Evolutionary conservation across 2,888 invertebrate species (phyloP).

Genomic region (Cyclophora punctaria): DNA sequence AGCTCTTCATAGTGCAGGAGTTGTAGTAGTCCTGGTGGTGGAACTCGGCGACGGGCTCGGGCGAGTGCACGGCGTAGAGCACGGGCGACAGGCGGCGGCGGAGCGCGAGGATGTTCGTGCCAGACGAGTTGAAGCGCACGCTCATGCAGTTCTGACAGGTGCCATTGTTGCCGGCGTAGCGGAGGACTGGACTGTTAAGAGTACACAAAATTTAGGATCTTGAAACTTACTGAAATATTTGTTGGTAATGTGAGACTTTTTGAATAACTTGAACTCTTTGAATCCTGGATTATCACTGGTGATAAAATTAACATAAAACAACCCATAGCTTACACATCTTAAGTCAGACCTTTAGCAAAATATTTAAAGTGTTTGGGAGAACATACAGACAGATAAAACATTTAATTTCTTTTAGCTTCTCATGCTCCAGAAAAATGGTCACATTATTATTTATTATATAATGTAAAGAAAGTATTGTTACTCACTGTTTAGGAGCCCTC

Average conservation of each 20-base stretch:
- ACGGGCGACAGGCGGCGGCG: conserved; percentile 91
- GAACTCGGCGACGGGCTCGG: conserved; percentile 87
- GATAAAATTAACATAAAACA: no score
- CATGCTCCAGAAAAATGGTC: no score
- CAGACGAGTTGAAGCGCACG: conserved; percentile 89
- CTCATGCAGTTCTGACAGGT: conserved; percentile 88
- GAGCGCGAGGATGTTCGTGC: conserved; percentile 85
- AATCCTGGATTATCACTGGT: no score
- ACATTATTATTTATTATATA: no score
- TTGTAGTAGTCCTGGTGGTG: conserved; percentile 95
- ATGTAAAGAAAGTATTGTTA: conserved; percentile 12
- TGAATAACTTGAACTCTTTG: no score
- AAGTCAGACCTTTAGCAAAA: no score
- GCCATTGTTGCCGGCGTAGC: conserved; percentile 79
- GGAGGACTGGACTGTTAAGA: conserved; percentile 77
- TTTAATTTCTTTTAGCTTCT: no score
- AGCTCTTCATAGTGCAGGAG: conserved; percentile 98
- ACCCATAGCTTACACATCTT: no score
- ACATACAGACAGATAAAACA: no score
- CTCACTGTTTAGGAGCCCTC: conserved; percentile 87
- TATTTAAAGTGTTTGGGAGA: no score
- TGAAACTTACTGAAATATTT: no score
- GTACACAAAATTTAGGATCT: not conserved
- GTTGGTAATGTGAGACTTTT: no score
- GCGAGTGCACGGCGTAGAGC: conserved; percentile 81